phyloP scores from a whole-genome alignment of 2,797 vertebrate genomes.

The Dallia pectoralis region DNA sequence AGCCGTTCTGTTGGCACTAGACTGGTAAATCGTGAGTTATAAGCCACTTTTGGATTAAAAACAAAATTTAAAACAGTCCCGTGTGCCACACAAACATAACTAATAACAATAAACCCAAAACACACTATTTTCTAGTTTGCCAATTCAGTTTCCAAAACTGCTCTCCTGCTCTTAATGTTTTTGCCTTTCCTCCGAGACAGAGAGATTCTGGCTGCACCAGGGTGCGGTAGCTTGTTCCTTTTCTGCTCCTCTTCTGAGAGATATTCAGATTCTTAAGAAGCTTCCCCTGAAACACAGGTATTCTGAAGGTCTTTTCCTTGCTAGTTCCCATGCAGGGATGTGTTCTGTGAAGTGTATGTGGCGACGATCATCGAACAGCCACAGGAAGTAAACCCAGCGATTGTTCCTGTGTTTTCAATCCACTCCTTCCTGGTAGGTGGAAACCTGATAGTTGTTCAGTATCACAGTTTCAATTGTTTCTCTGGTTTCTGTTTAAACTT shows the following conservation, averaged over 20 bases:
- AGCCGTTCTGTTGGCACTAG: constrained; percentile 75
- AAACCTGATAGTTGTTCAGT: constrained; percentile 57
- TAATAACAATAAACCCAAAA: constrained; percentile 57
- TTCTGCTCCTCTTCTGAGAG: constrained; percentile 38
- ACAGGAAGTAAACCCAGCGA: constrained; percentile 50
- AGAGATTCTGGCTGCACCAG: constrained; percentile 30
- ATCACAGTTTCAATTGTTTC: constrained; percentile 70
- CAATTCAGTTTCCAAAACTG: constrained; percentile 43
- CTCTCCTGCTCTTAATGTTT: constrained; percentile 39
- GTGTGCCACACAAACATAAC: constrained; percentile 58
- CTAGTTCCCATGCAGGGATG: constrained; percentile 28
- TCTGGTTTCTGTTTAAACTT: constrained; percentile 54
- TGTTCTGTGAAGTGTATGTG: constrained; percentile 52
- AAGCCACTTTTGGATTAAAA: constrained; percentile 53
- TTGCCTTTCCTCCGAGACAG: constrained; percentile 29
- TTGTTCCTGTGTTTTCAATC: constrained; percentile 41
- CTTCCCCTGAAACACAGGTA: constrained; percentile 34
- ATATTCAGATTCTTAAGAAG: constrained; percentile 52
- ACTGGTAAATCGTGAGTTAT: constrained; percentile 55
- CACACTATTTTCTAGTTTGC: constrained; percentile 47
- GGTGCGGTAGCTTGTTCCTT: constrained; percentile 29
- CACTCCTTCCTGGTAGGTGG: constrained; percentile 62
- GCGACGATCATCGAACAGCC: constrained; percentile 41
- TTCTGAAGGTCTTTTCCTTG: constrained; percentile 39
- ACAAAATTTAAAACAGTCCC: too few species aligned